These are phyloP conservation scores for Acanthornis magna DNA, from an alignment of 2,797 vertebrate genomes.

Conservation along the genomic window DNA sequence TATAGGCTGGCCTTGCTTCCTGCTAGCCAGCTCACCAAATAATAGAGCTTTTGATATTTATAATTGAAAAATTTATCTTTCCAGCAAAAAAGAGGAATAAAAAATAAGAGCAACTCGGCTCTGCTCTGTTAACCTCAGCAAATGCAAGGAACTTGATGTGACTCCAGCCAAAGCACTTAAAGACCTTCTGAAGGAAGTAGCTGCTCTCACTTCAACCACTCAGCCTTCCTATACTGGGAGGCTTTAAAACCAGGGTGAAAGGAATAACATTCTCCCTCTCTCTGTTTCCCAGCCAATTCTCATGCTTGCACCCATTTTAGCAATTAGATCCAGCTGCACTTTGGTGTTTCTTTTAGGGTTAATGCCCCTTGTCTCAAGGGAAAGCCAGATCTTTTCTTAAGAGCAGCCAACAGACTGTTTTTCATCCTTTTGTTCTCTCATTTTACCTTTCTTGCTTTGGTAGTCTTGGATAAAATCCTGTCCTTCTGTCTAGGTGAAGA, in stretches of 20 bases:
- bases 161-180: not conserved
- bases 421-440: not conserved
- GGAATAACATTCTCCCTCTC: not conserved
- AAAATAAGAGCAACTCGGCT: not conserved
- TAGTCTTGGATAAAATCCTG: not conserved
- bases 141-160: not conserved
- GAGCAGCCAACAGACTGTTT: not conserved
- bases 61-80: not conserved
- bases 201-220: not conserved
- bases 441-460: not conserved
- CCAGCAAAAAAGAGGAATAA: not conserved
- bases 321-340: not conserved
- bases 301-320: not conserved
- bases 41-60: not conserved
- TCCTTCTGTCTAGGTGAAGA: not conserved
- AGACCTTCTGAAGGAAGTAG: not conserved
- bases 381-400: not conserved
- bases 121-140: not conserved
- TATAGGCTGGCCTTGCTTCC: not conserved
- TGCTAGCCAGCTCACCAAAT: not conserved
- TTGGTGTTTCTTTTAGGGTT: not conserved
- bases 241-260: not conserved
- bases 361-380: accelerated
- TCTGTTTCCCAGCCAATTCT: not conserved
- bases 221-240: not conserved